A percentile compares a stretch with the other conserved stretches of the same genome.
phyloP scores from a whole-genome alignment of 2,888 invertebrate species.

The Callimorpha dominula region DNA sequence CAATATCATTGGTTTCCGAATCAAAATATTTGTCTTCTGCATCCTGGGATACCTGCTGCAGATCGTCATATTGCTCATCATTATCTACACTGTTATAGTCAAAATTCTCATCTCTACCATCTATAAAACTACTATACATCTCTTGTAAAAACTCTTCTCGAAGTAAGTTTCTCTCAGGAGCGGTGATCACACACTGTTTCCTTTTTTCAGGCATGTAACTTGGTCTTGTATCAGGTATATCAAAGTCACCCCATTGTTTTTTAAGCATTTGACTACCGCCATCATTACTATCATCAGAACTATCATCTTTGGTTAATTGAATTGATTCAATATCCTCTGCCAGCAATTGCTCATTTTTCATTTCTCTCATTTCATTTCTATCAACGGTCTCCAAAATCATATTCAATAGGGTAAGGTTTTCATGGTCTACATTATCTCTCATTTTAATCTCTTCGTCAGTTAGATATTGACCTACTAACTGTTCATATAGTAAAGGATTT shows the following conservation, averaged over 20 bases:
- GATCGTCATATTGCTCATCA: conserved; percentile 93
- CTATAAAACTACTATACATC: conserved; percentile 94
- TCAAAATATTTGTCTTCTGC: conserved; percentile 97
- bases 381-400: conserved; percentile 94
- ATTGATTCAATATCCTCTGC: conserved; percentile 84
- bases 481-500: conserved; percentile 96
- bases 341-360: conserved; percentile 88
- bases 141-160: conserved; percentile 93
- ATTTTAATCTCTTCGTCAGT: conserved; percentile 91
- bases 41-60: conserved; percentile 89
- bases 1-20: conserved; percentile 90
- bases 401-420: conserved; percentile 89
- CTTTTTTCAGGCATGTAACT: conserved; percentile 66
- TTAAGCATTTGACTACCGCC: conserved; percentile 31
- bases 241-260: conserved; percentile 87
- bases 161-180: conserved; percentile 88
- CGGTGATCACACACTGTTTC: conserved; percentile 77
- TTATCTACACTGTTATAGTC: conserved; percentile 94
- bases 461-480: conserved; percentile 95
- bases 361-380: conserved; percentile 88
- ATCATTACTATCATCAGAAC: conserved; percentile 55
- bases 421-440: conserved; percentile 87
- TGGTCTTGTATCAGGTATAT: conserved; percentile 72
- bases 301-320: conserved; percentile 33
- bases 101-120: conserved; percentile 93